Evolutionary conservation across 2,113 vertebrate species (phyloP), one percentile per base, ranked within the genome.

Genomic region (Delphinapterus leucas): DNA sequence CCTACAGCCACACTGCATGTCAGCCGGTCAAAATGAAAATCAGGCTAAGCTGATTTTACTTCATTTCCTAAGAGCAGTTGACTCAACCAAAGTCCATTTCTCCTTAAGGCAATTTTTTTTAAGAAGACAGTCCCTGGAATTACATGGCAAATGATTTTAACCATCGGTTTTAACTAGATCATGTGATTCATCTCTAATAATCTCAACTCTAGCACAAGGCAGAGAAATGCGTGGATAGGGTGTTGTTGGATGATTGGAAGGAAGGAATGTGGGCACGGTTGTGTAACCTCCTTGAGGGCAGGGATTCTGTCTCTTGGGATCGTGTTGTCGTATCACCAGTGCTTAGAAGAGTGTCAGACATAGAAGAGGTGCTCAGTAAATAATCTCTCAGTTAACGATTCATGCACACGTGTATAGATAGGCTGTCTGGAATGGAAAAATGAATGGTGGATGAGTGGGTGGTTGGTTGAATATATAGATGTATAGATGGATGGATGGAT

Each of bases 261-360:
- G 79, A 31, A 80, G 31, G 68, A 60, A 33, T 53, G 33, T 14
- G 7, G 21, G 6, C 26, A 1, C 2, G 0, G 18, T 31, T 47
- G 53, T 9, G 65, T 28, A 13, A 44, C 9, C 60, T 49, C 58
- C 4, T 0, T 1, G 12, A 36, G 9, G 77, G 60, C 44, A 33
- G 44, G n/a, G 77, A 18, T 8, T 36, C 6, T 55, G 70, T 71
- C 67, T 74, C 2, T 20, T 6, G 74, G 91, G 10, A 15, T 76
- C 41, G 5, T 53, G 10, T 1, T 41, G n/a, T 20, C 6, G 3
- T 31, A 0, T 65, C n/a, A 21, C 18, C 36, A 38, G 0, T 8
- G 28, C 36, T 68, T 80, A 55, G 65, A 87, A 60, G 86, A 44
- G 38, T 0, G 5, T 13, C 38, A 26, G 61, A 4, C 25, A 11